phyloP scores from a whole-genome alignment of 53 echinoderm and acorn worm genomes.

The Zoroaster sp. region DNA sequence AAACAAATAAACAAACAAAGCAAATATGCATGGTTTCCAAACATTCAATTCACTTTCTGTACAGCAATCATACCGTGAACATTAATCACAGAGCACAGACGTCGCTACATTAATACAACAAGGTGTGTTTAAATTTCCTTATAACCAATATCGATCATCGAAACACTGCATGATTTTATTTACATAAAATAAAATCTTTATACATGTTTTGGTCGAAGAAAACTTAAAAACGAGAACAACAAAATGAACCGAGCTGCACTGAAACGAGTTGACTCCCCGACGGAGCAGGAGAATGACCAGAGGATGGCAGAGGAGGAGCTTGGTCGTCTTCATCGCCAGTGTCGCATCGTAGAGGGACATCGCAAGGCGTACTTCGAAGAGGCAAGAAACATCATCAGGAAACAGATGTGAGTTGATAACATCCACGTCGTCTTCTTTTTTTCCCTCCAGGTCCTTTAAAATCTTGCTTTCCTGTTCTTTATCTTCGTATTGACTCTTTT shows the following conservation, averaged over 20 bases:
- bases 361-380: conserved; percentile 92
- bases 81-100: no score
- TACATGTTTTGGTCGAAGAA: no score
- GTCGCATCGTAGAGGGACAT: conserved; percentile 88
- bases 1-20: no score
- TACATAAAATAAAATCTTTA: no score
- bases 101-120: no score
- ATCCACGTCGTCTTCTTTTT: not conserved
- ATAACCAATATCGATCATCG: no score
- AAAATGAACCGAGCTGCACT: conserved; percentile 46
- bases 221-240: no score
- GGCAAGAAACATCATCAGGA: conserved; percentile 89
- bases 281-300: conserved; percentile 75
- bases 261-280: conserved; percentile 45
- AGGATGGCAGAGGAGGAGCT: conserved; percentile 85
- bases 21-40: no score
- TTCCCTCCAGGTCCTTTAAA: not conserved
- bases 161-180: no score
- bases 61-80: no score
- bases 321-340: conserved; percentile 81
- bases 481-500: not conserved
- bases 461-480: not conserved
- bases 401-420: conserved; percentile 75
- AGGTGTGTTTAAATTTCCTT: no score
- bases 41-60: no score